Conservation (phyloP, 1,140 invertebrate genomes). For the Harpegnathos saltator region DNA sequence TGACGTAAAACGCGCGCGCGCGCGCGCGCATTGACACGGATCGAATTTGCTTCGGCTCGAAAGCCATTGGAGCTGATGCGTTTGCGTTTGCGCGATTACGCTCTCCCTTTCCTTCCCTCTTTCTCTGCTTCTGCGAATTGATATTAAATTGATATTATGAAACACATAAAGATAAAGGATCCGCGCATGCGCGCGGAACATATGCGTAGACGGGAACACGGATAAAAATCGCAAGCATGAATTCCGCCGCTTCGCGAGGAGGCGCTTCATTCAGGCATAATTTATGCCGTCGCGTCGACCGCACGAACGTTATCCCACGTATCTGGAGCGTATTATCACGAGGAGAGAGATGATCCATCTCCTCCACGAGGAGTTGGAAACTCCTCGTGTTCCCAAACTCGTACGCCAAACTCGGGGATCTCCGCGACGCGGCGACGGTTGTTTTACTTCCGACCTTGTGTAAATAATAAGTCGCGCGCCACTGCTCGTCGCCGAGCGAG, state of each 20-base stretch:
- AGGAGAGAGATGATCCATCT: background rate
- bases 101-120: no score
- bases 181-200: no score
- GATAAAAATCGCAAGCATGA: no score
- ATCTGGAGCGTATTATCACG: background rate
- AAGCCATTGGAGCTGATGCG: no score
- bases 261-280: constrained; percentile 31
- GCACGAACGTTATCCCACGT: constrained; percentile 2
- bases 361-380: constrained; percentile 9
- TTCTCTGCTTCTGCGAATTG: no score
- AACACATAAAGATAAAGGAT: no score
- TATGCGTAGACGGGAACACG: no score
- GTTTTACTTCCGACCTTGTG: constrained; percentile 30
- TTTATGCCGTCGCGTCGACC: background rate
- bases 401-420: background rate
- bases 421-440: constrained; percentile 5
- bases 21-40: constrained; percentile 28
- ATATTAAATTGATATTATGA: no score
- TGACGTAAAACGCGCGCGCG: constrained; percentile 32
- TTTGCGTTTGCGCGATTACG: no score
- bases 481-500: background rate
- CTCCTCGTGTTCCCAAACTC: constrained; percentile 25
- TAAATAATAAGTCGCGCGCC: constrained; percentile 28
- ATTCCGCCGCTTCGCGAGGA: background rate
- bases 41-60: constrained; percentile 31